These are phyloP conservation scores for Odontesthes bonariensis DNA, from an alignment of 2,113 vertebrate genomes.

Conservation along the genomic window DNA sequence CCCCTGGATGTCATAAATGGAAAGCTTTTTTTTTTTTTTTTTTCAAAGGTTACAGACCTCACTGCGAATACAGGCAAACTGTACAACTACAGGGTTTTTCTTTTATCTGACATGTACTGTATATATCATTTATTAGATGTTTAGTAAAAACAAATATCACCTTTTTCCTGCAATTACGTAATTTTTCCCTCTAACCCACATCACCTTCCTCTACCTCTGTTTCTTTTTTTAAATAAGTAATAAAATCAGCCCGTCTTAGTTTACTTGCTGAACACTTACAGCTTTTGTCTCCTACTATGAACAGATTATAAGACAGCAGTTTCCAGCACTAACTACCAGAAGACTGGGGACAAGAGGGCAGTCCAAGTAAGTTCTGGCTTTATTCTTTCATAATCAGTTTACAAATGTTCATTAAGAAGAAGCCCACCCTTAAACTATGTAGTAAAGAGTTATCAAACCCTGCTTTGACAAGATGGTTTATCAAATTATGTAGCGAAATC, in stretches of 20 bases:
- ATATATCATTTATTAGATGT: background rate
- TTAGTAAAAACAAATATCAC: background rate
- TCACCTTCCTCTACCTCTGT: background rate
- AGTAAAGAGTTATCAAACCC: background rate
- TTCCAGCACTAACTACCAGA: constrained; percentile 96
- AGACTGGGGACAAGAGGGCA: constrained; percentile 97
- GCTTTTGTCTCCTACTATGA: constrained; percentile 22
- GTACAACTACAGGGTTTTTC: constrained; percentile 11
- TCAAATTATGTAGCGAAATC: no score
- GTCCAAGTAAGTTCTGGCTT: constrained; percentile 91
- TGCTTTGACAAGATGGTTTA: no score
- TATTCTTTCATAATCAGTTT: background rate
- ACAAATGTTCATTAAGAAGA: background rate
- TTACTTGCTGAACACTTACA: background rate
- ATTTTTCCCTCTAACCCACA: background rate
- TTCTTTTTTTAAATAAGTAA: background rate
- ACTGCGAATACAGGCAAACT: constrained; percentile 33
- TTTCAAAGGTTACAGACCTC: constrained; percentile 12
- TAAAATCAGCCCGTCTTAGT: background rate
- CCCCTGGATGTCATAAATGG: constrained; percentile 67
- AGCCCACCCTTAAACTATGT: background rate
- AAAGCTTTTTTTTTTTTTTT: constrained; percentile 39
- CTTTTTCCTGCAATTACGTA: background rate
- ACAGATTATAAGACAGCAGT: constrained; percentile 98
- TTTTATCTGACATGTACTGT: background rate